These are phyloP conservation scores for Glyphotaelius pellucidus DNA, from an alignment of 2,888 invertebrate genomes.

Conservation along the genomic window DNA sequence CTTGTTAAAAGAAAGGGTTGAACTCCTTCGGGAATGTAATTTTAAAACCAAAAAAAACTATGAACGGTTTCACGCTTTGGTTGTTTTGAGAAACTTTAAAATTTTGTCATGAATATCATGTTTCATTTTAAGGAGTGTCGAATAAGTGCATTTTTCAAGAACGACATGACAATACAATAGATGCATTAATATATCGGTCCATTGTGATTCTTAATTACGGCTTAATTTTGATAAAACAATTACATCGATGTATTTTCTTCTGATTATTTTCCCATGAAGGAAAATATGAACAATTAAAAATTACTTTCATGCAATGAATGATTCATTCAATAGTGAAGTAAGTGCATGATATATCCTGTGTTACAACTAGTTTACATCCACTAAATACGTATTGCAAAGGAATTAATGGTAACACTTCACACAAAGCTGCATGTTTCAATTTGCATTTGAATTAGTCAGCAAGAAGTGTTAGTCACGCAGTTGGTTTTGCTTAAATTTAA, in stretches of 20 bases:
- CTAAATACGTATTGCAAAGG: background rate
- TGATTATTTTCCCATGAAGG: background rate
- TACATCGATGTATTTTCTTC: background rate
- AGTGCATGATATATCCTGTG: background rate
- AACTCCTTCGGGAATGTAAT: conserved; percentile 24
- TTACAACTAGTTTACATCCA: background rate
- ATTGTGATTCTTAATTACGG: conserved; percentile 30
- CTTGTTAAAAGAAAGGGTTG: conserved; percentile 32
- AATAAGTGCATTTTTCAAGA: background rate
- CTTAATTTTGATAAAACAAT: background rate
- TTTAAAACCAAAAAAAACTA: conserved; percentile 28
- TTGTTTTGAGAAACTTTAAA: conserved; percentile 25
- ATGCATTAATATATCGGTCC: conserved; percentile 22
- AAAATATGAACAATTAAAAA: background rate
- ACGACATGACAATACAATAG: conserved; percentile 26
- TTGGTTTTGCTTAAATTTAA: too few relatives aligned
- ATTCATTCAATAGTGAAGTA: background rate
- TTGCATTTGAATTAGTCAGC: background rate
- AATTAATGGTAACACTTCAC: background rate
- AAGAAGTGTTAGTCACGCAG: background rate
- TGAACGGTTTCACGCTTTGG: conserved; percentile 46
- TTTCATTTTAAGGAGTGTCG: conserved; percentile 46
- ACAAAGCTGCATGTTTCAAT: background rate
- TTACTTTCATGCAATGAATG: background rate
- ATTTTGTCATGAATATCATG: conserved; percentile 39